Base-by-base conservation (phyloP, 2,113 vertebrate species). In the Micronisus gabar region DNA sequence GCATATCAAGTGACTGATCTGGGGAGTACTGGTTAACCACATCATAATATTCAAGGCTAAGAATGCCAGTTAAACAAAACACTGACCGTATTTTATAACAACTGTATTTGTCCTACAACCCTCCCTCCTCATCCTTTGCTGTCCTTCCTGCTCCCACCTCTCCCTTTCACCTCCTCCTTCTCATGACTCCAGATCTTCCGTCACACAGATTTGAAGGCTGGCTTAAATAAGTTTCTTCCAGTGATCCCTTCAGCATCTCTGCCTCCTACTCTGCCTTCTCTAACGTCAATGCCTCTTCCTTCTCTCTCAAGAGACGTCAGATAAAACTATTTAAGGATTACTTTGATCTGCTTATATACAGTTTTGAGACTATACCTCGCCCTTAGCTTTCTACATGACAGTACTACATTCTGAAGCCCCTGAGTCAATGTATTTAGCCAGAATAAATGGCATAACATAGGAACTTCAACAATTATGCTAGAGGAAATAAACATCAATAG, bases 1-100 rank as follows among this genome's bases (percentile, higher is more conserved):
- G 13, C 8, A 5, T 29, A 79, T 6, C 20, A 65, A 25, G 56
- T 4, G 2, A 34, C 7, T 48, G 34, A 56, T 43, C 0, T 43
- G 30, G 43, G 21, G 13, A 94, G 11, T 5, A 34, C 2, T 61
- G 63, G 32, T 36, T 10, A 1, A 50, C 34, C 5, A 74, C 73
- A 58, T 11, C 20, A 7, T 6, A 52, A 62, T 7, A 71, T 15
- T 55, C 21, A 41, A 27, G 23, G 34, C 7, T 36, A 59, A 55
- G 7, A 32, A 43, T 13, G 14, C 21, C 79, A 75, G 13, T 22
- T 58, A 36, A 84, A 27, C 26, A 48, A 83, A 67, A 61, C 7
- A 40, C 2, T 32, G n/a, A 27, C 7, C 34, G 12, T 2, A 27
- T 23, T 18, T 62, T n/a, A 1, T 47, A 67, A 71, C 7, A 19